Conservation (phyloP, 1,140 invertebrate genomes). For the Zaprionus lachaisei region DNA sequence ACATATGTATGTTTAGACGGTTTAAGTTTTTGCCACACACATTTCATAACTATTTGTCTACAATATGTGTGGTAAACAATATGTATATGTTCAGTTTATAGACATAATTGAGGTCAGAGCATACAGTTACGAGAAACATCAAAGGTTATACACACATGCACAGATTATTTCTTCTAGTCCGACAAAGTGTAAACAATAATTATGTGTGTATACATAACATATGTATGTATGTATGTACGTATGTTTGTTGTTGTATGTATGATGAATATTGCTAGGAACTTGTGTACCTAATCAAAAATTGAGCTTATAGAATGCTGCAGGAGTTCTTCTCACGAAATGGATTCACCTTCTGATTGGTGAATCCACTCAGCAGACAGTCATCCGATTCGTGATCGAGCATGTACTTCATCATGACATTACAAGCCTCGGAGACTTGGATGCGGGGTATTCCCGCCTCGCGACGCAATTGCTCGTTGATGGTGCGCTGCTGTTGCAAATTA, state of each 20-base stretch:
- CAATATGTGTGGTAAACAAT: conserved; percentile 19
- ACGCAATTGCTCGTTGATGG: conserved; percentile 96
- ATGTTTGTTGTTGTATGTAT: conserved; percentile 6
- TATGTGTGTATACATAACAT: conserved; percentile 18
- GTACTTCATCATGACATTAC: conserved; percentile 96
- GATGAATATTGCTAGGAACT: conserved; percentile 70
- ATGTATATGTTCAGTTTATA: conserved; percentile 76
- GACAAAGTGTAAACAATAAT: conserved; percentile 41
- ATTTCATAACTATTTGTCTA: conserved; percentile 29
- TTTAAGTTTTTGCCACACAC: conserved; percentile 46
- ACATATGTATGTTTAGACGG: conserved; percentile 71
- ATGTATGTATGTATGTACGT: conserved; percentile 9
- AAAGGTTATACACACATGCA: conserved; percentile 61
- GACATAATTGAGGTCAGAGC: conserved; percentile 80
- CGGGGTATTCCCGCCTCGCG: conserved; percentile 95
- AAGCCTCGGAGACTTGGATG: conserved; percentile 94
- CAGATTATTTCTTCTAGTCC: conserved; percentile 43
- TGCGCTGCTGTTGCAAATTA: conserved; percentile 95
- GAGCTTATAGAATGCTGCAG: conserved; percentile 91
- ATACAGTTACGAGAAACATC: conserved; percentile 70
- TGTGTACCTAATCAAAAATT: conserved; percentile 34
- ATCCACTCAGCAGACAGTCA: conserved; percentile 96
- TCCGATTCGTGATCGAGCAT: conserved; percentile 96
- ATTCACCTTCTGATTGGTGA: conserved; percentile 97
- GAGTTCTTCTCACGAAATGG: conserved; percentile 98